Evolutionary conservation across 1,140 invertebrate genomes (phyloP), one percentile per base, ranked within the genome.

Genomic region (Bursaphelenchus mucronatus): DNA sequence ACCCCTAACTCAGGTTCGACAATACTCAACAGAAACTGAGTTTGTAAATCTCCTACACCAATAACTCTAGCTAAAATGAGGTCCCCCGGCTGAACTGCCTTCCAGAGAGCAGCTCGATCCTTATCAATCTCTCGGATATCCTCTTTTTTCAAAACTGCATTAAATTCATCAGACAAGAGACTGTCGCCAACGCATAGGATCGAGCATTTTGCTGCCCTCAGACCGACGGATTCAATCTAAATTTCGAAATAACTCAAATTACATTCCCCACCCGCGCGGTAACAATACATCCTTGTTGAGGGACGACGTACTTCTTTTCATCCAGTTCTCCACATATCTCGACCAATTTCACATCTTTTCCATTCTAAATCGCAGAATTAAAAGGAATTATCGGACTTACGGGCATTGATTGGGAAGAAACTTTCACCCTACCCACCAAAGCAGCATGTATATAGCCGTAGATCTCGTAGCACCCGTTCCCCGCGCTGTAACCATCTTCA

Each of bases 171-270:
- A 6, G 21, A 19, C 15, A 75, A 53, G 15, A 73, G 43, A 13
- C 66, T 76, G 39, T 75, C 59, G 30, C 58, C 75, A 19, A 75
- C 68, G 47, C 75, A 75, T n/a, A 75, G 61, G 43, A 75, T 75
- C 11, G 73, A 72, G 44, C 73, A 75, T 30, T 71, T 76, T 7
- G 73, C 73, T 47, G 62, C 74, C 41, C 62, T 61, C 13, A 66
- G 47, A 0, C 64, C 64, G 8, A 74, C 51, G 15, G 47, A n/a
- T 15, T 70, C 64, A 0, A 74, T 73, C 66, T 69, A 59, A 46
- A 70, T 21, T 63, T 45, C 41, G 40, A 59, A 44, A 19, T 43
- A 52, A 10, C 6, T 13, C 11, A 30, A 7, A 21, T 1, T 11
- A 8, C 5, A 21, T 46, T 71, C 50, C 70, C n/a, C 17, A 70